phyloP scores from a whole-genome alignment of 2,113 vertebrate species.

The Hemiprocne comata region DNA sequence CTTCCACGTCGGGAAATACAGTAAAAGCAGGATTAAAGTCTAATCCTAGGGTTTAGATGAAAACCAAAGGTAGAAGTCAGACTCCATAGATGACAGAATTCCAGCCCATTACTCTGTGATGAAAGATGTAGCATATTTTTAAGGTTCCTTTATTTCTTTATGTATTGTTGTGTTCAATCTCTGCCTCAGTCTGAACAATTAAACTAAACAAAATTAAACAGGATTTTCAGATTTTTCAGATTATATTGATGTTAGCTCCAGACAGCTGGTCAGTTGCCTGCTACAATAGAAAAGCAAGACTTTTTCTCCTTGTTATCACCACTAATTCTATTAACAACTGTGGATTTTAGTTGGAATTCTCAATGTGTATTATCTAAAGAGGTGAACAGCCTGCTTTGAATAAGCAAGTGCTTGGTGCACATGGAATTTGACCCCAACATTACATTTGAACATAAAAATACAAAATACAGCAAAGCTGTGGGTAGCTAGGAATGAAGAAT shows the following conservation, averaged over 20 bases:
- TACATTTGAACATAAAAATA: background rate
- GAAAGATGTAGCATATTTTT: slow-evolving; percentile 1
- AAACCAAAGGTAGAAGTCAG: slow-evolving; percentile 12
- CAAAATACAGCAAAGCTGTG: background rate
- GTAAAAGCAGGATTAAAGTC: background rate
- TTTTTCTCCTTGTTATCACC: background rate
- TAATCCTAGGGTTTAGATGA: slow-evolving; percentile 15
- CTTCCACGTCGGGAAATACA: background rate
- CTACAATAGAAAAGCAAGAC: background rate
- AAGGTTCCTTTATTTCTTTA: slow-evolving; percentile 28
- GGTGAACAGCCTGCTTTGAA: background rate
- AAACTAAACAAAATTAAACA: background rate
- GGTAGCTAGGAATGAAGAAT: background rate
- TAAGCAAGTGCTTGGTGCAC: background rate
- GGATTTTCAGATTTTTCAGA: background rate
- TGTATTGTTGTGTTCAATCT: background rate
- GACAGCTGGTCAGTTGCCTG: background rate
- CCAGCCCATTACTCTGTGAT: background rate
- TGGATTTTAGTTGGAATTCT: background rate
- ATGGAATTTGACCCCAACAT: background rate
- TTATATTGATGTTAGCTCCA: background rate
- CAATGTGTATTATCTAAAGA: background rate
- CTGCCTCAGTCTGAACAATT: background rate
- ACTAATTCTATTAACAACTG: background rate
- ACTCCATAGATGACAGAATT: background rate